Evolutionary conservation across 2,113 vertebrate species (phyloP).

Genomic region (Lepisosteus oculatus): DNA sequence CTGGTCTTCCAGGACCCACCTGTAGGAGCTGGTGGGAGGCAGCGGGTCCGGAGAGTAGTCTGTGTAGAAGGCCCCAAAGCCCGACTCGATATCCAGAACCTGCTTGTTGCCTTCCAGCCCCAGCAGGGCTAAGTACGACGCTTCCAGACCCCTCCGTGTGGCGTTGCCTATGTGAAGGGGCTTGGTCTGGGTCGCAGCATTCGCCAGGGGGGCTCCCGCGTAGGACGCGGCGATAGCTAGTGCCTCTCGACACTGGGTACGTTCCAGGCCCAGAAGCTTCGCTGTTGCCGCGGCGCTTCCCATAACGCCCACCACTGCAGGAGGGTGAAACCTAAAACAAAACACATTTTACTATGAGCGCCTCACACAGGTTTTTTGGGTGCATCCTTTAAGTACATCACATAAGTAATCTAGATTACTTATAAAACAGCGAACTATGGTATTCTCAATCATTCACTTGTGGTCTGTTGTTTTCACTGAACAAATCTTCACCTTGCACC

Average conservation of each 20-base stretch:
- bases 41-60: slow-evolving; percentile 73
- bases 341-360: background rate
- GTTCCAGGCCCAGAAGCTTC: slow-evolving; percentile 75
- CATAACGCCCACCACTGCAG: slow-evolving; percentile 84
- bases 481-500: too few relatives aligned
- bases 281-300: slow-evolving; percentile 85
- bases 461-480: too few relatives aligned
- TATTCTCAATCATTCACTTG: too few relatives aligned
- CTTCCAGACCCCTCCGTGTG: slow-evolving; percentile 77
- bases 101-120: slow-evolving; percentile 78
- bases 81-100: slow-evolving; percentile 73
- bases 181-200: slow-evolving; percentile 88
- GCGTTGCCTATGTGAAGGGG: slow-evolving; percentile 88
- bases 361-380: too few relatives aligned
- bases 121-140: slow-evolving; percentile 72
- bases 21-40: slow-evolving; percentile 51
- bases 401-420: too few relatives aligned
- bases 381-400: too few relatives aligned
- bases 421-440: too few relatives aligned
- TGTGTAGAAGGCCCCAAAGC: slow-evolving; percentile 84
- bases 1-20: slow-evolving; percentile 83
- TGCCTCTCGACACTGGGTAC: slow-evolving; percentile 67
- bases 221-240: slow-evolving; percentile 87
- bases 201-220: slow-evolving; percentile 85
- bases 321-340: slow-evolving; percentile 85